Evolutionary conservation across 2,113 vertebrate species (phyloP).

Genomic region (Damaliscus lunatus): DNA sequence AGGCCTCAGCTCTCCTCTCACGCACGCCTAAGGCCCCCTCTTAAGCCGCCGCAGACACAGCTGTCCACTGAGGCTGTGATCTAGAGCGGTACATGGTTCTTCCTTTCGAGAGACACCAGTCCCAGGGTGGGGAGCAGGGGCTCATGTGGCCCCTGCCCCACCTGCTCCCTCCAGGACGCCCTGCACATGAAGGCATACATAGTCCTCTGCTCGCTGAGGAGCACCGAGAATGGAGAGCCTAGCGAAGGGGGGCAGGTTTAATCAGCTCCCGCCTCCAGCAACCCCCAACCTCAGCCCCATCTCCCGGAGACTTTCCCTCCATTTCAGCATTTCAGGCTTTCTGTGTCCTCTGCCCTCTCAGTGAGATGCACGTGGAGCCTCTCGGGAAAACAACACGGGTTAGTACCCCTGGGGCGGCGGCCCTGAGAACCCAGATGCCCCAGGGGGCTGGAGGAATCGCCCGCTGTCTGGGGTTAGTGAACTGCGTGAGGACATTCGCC

Average conservation of each 20-base stretch:
- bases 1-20: neutral
- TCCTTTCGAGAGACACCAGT: neutral
- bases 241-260: neutral
- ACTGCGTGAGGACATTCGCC: fast-evolving
- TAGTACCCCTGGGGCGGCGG: neutral
- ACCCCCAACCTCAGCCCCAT: neutral
- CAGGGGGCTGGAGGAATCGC: neutral
- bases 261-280: neutral
- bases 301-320: neutral
- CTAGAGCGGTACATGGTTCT: neutral
- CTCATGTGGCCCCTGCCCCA: neutral
- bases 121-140: neutral
- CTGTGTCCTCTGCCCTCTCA: neutral
- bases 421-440: neutral
- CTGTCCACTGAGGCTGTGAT: neutral
- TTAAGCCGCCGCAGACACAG: neutral
- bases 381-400: neutral
- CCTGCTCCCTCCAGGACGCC: neutral
- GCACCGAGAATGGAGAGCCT: neutral
- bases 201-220: neutral
- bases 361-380: neutral
- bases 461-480: fast-evolving
- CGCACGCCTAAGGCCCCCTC: fast-evolving
- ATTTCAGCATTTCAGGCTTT: neutral
- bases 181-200: neutral